Evolutionary conservation across 2,113 vertebrate genomes (phyloP).

Genomic region (Butorides virescens): DNA sequence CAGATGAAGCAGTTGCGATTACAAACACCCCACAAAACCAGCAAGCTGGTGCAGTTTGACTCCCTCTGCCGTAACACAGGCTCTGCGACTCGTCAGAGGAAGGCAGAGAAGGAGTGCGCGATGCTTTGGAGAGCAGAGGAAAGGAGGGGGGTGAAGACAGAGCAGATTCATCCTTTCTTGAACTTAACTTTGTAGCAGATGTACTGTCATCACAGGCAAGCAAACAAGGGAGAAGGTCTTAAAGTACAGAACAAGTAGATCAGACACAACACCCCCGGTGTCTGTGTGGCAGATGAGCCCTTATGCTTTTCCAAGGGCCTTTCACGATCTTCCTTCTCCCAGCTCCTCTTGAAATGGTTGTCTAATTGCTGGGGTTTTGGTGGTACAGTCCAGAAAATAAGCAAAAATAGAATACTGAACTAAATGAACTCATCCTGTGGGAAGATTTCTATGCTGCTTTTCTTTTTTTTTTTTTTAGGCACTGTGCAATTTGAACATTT

Average conservation of each 20-base stretch:
- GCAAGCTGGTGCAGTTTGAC: neutral
- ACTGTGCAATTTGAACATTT: neutral
- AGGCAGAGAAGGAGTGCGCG: neutral
- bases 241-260: conserved; percentile 17
- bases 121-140: neutral
- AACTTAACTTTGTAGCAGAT: conserved; percentile 5
- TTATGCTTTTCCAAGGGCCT: conserved; percentile 3
- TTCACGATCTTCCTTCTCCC: neutral
- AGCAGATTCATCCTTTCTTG: neutral
- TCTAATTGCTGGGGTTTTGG: conserved; percentile 17
- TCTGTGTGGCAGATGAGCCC: conserved; percentile 39
- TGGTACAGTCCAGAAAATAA: conserved; percentile 28
- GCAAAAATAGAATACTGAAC: conserved; percentile 38
- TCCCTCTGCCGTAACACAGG: neutral
- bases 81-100: neutral
- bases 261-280: neutral
- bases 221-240: neutral
- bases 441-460: neutral
- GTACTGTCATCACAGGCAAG: conserved; percentile 14
- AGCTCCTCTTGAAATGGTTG: neutral
- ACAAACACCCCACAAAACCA: neutral
- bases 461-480: neutral
- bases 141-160: neutral
- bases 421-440: conserved; percentile 33
- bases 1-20: neutral